Base-by-base conservation (phyloP, 2,888 invertebrate species). In the Morpho helenor region DNA sequence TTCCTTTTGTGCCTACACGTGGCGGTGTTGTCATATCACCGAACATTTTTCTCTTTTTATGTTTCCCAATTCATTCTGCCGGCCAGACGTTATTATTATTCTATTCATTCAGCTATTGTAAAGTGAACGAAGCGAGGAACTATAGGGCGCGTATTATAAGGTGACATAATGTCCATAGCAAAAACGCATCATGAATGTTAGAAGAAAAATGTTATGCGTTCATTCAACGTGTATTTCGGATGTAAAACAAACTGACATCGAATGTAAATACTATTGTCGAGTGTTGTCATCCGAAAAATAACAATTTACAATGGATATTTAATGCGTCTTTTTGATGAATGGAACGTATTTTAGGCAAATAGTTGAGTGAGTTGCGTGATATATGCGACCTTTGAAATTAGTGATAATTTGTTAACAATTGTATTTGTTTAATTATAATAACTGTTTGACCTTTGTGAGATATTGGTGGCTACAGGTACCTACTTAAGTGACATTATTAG, bases 171-270 rank as follows among this genome's bases (percentile, higher is more conserved):
- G 82, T 83, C 76, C 73, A 72, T 78, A 80, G 77, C 76, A 74
- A 82, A 85, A 83, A 75, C 80, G 75, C 77, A 80, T 70, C 72
- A 77, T 77, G 82, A 75, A 86, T 82, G 80, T 77, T 78, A 72
- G 79, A 80, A 81, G 84, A 86, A 78, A 84, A 49, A 55, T 86
- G 83, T 80, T 86, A 80, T 80, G 81, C 83, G 79, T 79, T 81
- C 77, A 84, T 87, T 87, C 84, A 86, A 82, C 81, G 81, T 79
- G 80, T 84, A 82, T 87, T 87, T 85, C 77, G 82, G 82, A 84
- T 85, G 87, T 87, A 88, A 88, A 89, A 89, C 88, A 89, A 88
- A 88, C 89, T 90, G 87, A 88, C 89, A 84, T 84, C 81, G 82
- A 87, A 88, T 87, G 87, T 89, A 89, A 90, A 89, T 88, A 90